phyloP scores from a whole-genome alignment of 2,797 vertebrate species.

The Onychomys leucogaster region DNA sequence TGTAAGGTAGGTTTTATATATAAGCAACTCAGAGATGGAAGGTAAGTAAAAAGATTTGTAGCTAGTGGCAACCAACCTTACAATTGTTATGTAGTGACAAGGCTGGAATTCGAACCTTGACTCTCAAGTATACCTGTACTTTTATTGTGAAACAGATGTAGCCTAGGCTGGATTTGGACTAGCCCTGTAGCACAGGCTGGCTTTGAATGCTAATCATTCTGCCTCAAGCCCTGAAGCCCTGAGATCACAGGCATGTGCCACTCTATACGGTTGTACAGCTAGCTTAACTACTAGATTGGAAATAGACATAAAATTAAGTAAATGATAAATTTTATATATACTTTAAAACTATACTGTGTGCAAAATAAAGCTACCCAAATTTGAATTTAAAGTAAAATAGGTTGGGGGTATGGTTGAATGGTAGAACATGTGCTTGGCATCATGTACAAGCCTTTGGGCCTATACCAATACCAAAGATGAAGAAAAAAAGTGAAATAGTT shows the following conservation, averaged over 20 bases:
- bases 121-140: neutral
- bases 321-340: constrained; percentile 41
- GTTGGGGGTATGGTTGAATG: neutral
- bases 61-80: neutral
- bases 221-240: neutral
- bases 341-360: neutral
- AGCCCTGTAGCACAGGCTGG: neutral
- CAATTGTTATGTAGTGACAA: neutral
- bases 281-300: neutral
- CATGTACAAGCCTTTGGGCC: too few relatives aligned
- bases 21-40: neutral
- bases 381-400: constrained; percentile 54
- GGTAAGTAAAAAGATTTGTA: constrained; percentile 17
- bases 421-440: neutral
- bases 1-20: constrained; percentile 46
- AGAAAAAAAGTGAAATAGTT: neutral
- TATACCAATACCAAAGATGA: neutral
- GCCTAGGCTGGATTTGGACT: neutral
- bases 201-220: neutral
- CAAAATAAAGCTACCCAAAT: constrained; percentile 29
- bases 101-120: neutral
- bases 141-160: neutral
- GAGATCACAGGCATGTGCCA: neutral
- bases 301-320: neutral
- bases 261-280: neutral